Evolutionary conservation across 2,888 invertebrate species (phyloP), one percentile per base, ranked within the genome.

Genomic region (Malthinus seriepunctatus): DNA sequence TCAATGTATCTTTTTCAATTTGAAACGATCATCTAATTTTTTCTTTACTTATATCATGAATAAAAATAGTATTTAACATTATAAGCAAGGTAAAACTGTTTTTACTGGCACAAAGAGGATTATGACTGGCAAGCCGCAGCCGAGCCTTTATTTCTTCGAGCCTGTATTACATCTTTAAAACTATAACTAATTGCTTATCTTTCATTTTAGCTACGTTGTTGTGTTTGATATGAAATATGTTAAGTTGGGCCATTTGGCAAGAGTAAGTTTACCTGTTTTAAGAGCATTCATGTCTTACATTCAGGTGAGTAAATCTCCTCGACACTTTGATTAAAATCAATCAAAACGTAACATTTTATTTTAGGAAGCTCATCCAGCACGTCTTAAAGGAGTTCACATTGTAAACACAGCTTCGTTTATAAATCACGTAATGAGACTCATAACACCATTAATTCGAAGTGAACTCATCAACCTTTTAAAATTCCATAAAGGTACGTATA

Each of bases 151-250:
- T n/a, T n/a, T n/a, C n/a, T n/a, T n/a, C n/a, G n/a, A n/a, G n/a
- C n/a, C n/a, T n/a, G n/a, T n/a, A n/a, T n/a, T n/a, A n/a, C n/a
- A n/a, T n/a, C n/a, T n/a, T n/a, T n/a, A n/a, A n/a, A n/a, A n/a
- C n/a, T n/a, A n/a, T n/a, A n/a, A n/a, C n/a, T n/a, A n/a, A n/a
- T n/a, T n/a, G n/a, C n/a, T 49, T 59, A 60, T 38, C 1, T 76
- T 82, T 35, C 79, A 81, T 10, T 82, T 82, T 38, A 85, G 82
- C 11, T 87, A 87, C 69, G 80, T 87, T 51, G 85, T 87, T 31
- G 81, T 87, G 60, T 87, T 88, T 67, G 88, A 87, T 69, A 87
- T 87, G 86, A 86, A 85, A 73, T 85, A 86, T 11, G 83, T 86
- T 64, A 82, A 82, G 42, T 75, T 88, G n/a, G 86, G 86, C 0